phyloP scores from a whole-genome alignment of 2,113 vertebrate species.

The Capricornis sumatraensis region DNA sequence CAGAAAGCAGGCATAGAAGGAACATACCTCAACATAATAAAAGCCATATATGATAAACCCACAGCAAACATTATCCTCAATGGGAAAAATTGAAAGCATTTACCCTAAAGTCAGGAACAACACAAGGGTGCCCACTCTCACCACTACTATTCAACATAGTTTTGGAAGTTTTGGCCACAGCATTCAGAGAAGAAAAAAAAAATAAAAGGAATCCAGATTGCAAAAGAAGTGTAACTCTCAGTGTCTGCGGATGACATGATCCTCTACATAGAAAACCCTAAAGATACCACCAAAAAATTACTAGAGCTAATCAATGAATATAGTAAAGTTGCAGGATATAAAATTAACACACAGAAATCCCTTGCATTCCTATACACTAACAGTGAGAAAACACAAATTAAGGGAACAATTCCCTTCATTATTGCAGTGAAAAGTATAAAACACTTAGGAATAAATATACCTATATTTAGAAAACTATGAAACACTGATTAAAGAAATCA shows the following conservation, averaged over 20 bases:
- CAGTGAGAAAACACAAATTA: background rate
- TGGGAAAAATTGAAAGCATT: background rate
- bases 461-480: background rate
- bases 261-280: background rate
- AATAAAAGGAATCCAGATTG: background rate
- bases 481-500: background rate
- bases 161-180: background rate
- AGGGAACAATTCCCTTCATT: background rate
- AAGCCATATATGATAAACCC: background rate
- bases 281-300: background rate
- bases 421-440: background rate
- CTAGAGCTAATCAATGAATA: background rate
- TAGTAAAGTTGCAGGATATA: background rate
- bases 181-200: background rate
- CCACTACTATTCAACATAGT: background rate
- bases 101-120: background rate
- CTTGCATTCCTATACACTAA: background rate
- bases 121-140: background rate
- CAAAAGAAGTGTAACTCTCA: background rate
- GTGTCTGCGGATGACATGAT: background rate
- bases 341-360: background rate
- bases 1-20: background rate
- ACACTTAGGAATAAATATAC: background rate
- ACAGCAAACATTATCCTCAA: background rate
- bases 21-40: background rate